A percentile compares a stretch with the other conserved stretches of the same genome.
Evolutionary conservation across 2,797 vertebrate species (phyloP).

Genomic region (Oryzias sinensis): DNA sequence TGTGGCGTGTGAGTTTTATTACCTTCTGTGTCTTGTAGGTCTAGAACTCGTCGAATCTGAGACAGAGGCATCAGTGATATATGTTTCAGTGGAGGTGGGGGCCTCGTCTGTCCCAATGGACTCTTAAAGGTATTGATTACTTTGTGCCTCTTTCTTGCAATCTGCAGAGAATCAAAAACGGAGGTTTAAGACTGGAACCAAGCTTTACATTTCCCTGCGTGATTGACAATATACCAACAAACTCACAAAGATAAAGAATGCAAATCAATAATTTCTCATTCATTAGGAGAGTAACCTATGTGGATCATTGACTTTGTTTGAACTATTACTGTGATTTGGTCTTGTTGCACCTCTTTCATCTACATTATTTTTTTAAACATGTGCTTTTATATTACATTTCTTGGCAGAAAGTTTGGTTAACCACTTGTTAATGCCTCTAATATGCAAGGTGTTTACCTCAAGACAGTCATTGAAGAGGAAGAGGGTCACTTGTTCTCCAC

Average conservation of each 20-base stretch:
- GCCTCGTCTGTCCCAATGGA: constrained; percentile 87
- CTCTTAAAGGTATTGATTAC: constrained; percentile 95
- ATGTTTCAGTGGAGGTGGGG: constrained; percentile 92
- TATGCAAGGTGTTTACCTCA: constrained; percentile 76
- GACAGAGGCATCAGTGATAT: constrained; percentile 95
- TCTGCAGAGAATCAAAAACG: constrained; percentile 73
- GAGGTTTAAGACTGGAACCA: constrained; percentile 11
- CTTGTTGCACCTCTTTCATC: no score
- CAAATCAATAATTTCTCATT: constrained; percentile 62
- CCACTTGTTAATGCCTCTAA: no score
- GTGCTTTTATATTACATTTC: no score
- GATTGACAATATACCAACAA: constrained; percentile 53
- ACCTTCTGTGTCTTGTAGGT: constrained; percentile 96
- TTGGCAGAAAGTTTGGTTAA: no score
- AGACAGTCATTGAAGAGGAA: constrained; percentile 98
- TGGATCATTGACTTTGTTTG: constrained; percentile 20
- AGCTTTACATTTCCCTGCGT: constrained; percentile 14
- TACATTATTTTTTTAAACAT: no score
- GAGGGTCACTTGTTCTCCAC: constrained; percentile 93
- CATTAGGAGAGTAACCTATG: constrained; percentile 42
- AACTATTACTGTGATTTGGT: no score
- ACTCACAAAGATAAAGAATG: constrained; percentile 54
- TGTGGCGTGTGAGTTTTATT: constrained; percentile 16
- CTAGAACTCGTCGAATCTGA: constrained; percentile 94
- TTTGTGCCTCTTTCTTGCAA: constrained; percentile 95